phyloP scores from a whole-genome alignment of 2,888 invertebrate genomes.

The Rhogogaster chlorosoma region DNA sequence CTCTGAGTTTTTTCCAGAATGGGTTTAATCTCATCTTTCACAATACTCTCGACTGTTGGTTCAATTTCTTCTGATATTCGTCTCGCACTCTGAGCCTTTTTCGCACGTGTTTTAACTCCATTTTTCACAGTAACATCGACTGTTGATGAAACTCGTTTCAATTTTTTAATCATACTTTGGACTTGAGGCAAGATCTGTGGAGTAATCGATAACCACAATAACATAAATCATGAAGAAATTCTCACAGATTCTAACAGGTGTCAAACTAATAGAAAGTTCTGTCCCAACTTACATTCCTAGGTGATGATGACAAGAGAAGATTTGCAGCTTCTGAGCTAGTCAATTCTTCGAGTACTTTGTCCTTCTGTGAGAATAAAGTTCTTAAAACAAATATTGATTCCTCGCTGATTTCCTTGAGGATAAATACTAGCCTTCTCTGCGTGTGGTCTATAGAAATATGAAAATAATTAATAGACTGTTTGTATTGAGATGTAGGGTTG shows the following conservation, averaged over 20 bases:
- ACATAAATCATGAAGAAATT: neutral
- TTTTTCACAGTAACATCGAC: neutral
- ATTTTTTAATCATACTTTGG: neutral
- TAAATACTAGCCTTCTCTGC: slow-evolving; percentile 84
- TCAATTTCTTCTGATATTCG: neutral
- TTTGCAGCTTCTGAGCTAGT: slow-evolving; percentile 86
- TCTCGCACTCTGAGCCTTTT: neutral
- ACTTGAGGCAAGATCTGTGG: neutral
- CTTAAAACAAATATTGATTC: slow-evolving; percentile 83
- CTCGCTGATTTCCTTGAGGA: slow-evolving; percentile 84
- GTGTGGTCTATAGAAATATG: slow-evolving; percentile 79
- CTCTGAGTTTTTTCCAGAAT: neutral
- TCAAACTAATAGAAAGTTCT: neutral
- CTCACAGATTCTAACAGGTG: neutral
- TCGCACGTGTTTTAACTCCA: neutral
- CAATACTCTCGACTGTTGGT: neutral
- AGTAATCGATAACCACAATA: neutral
- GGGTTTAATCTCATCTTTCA: neutral
- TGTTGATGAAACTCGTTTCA: neutral
- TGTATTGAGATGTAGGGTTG: neutral
- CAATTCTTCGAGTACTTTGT: slow-evolving; percentile 84
- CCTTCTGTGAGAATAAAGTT: slow-evolving; percentile 79
- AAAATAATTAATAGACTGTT: slow-evolving; percentile 36
- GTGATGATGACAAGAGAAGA: slow-evolving; percentile 85
- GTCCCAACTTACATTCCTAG: slow-evolving; percentile 76